A percentile compares a stretch with the other conserved stretches of the same genome.
Conservation (phyloP, 2,888 invertebrate species). For the Rhagium mordax region DNA sequence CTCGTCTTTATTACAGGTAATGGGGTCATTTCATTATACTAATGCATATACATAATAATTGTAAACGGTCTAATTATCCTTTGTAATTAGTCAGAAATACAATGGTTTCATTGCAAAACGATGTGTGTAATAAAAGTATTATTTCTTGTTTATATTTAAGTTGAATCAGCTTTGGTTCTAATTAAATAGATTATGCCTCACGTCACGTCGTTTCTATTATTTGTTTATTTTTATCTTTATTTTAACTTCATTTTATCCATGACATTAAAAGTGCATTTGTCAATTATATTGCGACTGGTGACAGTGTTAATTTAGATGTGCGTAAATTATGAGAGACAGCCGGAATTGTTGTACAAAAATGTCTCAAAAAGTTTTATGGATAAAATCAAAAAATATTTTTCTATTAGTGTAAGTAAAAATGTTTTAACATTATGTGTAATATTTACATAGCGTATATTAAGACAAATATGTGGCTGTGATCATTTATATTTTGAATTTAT, state of each 20-base stretch:
- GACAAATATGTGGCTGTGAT: too few relatives aligned
- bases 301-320: not conserved
- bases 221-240: slow-evolving; percentile 31
- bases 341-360: not conserved
- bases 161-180: slow-evolving; percentile 8
- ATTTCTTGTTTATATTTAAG: slow-evolving; percentile 17
- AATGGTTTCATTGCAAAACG: not conserved
- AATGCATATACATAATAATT: not conserved
- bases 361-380: not conserved
- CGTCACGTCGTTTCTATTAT: slow-evolving; percentile 13
- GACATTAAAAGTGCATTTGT: slow-evolving; percentile 18
- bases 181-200: slow-evolving; percentile 18
- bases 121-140: not conserved
- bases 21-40: not conserved
- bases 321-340: not conserved
- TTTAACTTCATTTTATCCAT: slow-evolving; percentile 8
- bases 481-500: too few relatives aligned
- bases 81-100: not conserved
- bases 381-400: not conserved
- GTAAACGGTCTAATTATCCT: not conserved
- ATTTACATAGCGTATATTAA: not conserved
- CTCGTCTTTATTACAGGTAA: not conserved
- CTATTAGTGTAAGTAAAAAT: not conserved
- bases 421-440: not conserved
- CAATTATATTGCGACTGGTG: not conserved